Conservation (phyloP, 2,797 vertebrate species). For the Heteromormyrus szaboi region DNA sequence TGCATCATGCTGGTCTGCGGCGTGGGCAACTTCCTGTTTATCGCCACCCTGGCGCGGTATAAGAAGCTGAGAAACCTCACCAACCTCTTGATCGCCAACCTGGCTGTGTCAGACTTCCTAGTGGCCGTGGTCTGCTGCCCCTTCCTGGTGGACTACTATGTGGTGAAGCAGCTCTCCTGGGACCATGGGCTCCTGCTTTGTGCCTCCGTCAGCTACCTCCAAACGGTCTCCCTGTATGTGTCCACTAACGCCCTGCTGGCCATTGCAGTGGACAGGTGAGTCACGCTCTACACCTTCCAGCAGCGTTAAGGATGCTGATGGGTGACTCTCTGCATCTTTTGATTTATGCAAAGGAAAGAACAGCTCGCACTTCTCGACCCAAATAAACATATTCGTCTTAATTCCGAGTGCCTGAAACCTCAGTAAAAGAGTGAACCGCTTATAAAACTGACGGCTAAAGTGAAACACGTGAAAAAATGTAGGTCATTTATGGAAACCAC, state of each 20-base stretch:
- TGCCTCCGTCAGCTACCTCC: slow-evolving; percentile 84
- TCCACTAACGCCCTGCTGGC: slow-evolving; percentile 92
- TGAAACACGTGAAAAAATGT: not conserved
- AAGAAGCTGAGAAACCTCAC: slow-evolving; percentile 93
- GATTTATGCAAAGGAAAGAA: not conserved
- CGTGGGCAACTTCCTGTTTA: slow-evolving; percentile 88
- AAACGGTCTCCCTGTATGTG: slow-evolving; percentile 88
- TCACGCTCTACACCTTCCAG: not conserved
- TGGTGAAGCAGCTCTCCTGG: slow-evolving; percentile 89
- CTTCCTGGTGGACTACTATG: slow-evolving; percentile 95
- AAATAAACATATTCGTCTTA: not conserved
- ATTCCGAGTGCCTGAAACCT: not conserved
- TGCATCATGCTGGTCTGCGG: slow-evolving; percentile 93
- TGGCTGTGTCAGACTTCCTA: slow-evolving; percentile 91
- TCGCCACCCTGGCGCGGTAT: slow-evolving; percentile 76
- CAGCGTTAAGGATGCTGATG: not conserved
- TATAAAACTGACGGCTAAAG: not conserved
- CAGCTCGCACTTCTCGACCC: not conserved
- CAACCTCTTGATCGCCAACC: slow-evolving; percentile 90
- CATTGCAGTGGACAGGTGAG: slow-evolving; percentile 91
- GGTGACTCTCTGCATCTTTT: not conserved
- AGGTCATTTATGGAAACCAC: not conserved
- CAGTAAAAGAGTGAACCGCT: not conserved
- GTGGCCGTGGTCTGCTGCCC: slow-evolving; percentile 94
- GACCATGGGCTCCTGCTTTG: slow-evolving; percentile 83